Percentiles rank a stretch among this genome's conserved stretches.
Conservation (phyloP, 2,113 vertebrate genomes). For the Psilopsiagon aurifrons region DNA sequence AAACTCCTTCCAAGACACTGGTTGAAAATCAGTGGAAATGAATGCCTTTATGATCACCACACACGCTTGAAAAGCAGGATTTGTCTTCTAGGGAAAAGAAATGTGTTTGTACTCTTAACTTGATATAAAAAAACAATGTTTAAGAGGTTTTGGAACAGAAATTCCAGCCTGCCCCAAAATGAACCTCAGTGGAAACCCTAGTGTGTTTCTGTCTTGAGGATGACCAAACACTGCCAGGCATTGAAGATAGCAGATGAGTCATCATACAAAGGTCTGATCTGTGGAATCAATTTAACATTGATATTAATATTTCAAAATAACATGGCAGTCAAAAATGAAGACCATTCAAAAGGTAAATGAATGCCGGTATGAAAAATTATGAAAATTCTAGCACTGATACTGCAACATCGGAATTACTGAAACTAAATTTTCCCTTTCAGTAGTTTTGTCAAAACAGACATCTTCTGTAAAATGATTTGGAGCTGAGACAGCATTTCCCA, state of each 20-base stretch:
- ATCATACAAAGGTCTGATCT: neutral
- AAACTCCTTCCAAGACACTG: constrained; percentile 3
- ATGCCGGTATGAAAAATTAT: neutral
- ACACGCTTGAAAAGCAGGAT: neutral
- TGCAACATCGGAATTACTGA: neutral
- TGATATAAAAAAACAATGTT: neutral
- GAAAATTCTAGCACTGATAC: neutral
- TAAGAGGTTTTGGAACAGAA: constrained; percentile 15
- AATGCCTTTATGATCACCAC: neutral
- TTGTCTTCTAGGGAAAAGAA: neutral
- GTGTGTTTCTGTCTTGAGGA: neutral
- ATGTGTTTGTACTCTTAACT: constrained; percentile 21
- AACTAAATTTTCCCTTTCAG: neutral
- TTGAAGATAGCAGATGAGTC: neutral
- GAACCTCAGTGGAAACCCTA: neutral
- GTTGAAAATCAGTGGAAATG: neutral
- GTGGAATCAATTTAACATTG: neutral
- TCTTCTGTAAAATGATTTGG: neutral
- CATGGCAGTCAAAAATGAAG: neutral
- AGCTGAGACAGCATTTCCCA: neutral
- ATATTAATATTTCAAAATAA: neutral
- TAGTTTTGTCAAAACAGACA: neutral
- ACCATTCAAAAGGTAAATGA: neutral
- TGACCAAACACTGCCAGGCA: neutral
- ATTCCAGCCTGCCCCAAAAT: neutral